Evolutionary conservation across 2,797 vertebrate species (phyloP).

Genomic region (Kryptopterus vitreolus): DNA sequence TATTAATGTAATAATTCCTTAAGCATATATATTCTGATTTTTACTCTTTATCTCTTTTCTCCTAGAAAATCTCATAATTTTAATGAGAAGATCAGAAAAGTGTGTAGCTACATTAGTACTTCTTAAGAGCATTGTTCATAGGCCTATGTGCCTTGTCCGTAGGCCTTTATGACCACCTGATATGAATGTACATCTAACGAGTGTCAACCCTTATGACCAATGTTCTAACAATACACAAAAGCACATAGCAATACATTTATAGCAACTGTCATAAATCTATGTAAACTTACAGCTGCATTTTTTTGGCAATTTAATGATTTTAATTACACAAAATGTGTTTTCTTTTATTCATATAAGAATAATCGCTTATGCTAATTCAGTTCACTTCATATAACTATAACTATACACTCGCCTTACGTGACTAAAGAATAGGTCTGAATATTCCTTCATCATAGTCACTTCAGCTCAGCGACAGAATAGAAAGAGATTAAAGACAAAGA

Average conservation of each 20-base stretch:
- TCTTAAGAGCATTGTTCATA: not conserved
- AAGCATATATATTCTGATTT: no score
- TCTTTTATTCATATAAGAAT: not conserved
- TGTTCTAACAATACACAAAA: no score
- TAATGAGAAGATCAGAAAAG: not conserved
- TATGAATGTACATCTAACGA: not conserved
- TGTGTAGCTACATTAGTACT: not conserved
- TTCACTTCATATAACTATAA: not conserved
- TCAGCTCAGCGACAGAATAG: slow-evolving; percentile 44
- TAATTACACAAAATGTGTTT: not conserved
- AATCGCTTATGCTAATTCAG: not conserved
- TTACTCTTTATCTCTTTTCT: not conserved
- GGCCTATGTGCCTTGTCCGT: not conserved
- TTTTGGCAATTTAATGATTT: not conserved
- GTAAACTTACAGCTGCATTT: not conserved
- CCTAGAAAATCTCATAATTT: not conserved
- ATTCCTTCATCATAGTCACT: slow-evolving; percentile 39
- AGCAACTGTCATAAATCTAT: not conserved
- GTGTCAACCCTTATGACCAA: not conserved
- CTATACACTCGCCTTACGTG: not conserved
- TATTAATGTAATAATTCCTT: not conserved
- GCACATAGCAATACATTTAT: not conserved
- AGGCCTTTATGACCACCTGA: not conserved
- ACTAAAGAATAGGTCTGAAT: slow-evolving; percentile 1
- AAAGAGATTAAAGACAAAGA: slow-evolving; percentile 50